Evolutionary conservation across 2,888 invertebrate genomes (phyloP), one percentile per base, ranked within the genome.

Genomic region (Biston betularia): DNA sequence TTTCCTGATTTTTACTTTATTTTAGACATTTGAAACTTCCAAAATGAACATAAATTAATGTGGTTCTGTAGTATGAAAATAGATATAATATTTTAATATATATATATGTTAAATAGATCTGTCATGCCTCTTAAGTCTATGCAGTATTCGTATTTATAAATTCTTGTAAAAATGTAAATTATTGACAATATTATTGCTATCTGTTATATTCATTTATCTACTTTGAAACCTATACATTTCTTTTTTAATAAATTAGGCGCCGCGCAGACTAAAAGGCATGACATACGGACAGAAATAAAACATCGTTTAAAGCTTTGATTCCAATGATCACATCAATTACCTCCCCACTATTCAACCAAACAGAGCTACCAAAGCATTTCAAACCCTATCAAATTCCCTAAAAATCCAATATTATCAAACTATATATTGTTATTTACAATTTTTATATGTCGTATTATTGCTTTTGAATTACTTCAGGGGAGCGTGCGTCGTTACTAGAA

Each of bases 361-460:
- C 84, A 86, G 84, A 86, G 77, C 92, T 92, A 92, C 87, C 81
- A 83, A 93, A 93, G 93, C 93, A 77, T 87, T 87, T 89, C 54
- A 89, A 81, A 82, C 78, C 83, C 91, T 92, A 92, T 89, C 89
- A 89, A 89, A 92, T 92, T 89, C 45, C 85, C 92, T 93, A 93
- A 92, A 93, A 93, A 92, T 89, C 86, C 88, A 86, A 89, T 88
- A 89, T 89, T 93, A 93, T 83, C 92, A 93, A 93, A 93, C 93
- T 93, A 93, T 93, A 92, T 88, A 92, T 88, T 70, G 78, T 86
- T 89, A 89, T 93, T 89, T 92, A 93, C 91, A 92, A 87, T 86
- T 89, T 93, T 90, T 93, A 92, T 93, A 92, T 93, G 91, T 93
- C 93, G 87, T 92, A 92, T 87, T 93, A 93, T 93, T 93, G 93